Evolutionary conservation across 2,113 vertebrate genomes (phyloP), one percentile per base, ranked within the genome.

Genomic region (Chascanopsetta lugubris): DNA sequence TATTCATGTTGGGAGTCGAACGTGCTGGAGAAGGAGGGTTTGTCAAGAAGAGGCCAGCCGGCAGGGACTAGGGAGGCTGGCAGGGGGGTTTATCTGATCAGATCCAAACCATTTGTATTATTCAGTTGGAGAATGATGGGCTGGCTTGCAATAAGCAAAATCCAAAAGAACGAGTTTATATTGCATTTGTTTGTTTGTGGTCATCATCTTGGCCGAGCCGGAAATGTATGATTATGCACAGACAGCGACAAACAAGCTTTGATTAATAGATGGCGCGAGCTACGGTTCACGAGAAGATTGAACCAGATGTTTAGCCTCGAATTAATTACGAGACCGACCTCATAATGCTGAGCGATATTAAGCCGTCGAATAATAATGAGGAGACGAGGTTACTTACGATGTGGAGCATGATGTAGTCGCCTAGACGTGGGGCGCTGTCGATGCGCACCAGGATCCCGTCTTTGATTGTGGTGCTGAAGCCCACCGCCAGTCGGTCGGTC

Each of bases 401-500:
- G 85, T 99, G 97, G 55, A 99, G 95, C 94, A 98, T 97, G 73
- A 99, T 95, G 85, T 97, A 99, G 76, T 99, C 97, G 0, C 96
- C 96, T 0, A 99, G 94, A 26, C 96, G 95, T 0, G 97, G 95
- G 24, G 97, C 96, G 3, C 97, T 98, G 93, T 99, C 97, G 6
- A 99, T 95, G 55, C 97, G 95, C 65, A 98, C 96, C 10, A 99
- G 91, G 85, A 99, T 97, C 51, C 95, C 96, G 20, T 99, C 97
- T 81, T 95, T 97, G 83, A 98, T 91, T 73, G 92, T 92, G 3
- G 90, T 90, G 85, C 92, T 93, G 59, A 93, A 93, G 54, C 92
- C 92, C 30, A 92, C 94, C 0, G 97, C 96, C 26, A 99, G 91
- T 26, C 97, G 95, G 83, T 99, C 97, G 0, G 97, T 97, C 72